Conservation (phyloP, 1,140 invertebrate species). For the Paralvinella palmiformis region DNA sequence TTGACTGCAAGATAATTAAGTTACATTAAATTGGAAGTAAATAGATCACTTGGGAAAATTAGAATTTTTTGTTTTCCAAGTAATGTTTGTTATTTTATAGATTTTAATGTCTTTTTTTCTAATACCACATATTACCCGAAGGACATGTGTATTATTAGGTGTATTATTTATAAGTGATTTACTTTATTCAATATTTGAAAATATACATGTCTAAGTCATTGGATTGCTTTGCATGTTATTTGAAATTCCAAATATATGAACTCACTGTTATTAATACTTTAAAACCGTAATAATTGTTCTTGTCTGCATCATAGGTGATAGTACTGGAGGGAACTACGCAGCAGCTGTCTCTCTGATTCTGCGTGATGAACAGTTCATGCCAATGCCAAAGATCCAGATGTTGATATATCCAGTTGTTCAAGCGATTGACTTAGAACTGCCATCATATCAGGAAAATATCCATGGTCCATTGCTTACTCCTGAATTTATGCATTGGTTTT, state of each 20-base stretch:
- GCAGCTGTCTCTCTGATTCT: conserved; percentile 18
- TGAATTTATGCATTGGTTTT: conserved; percentile 7
- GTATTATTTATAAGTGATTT: too few species aligned
- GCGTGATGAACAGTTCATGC: conserved; percentile 7
- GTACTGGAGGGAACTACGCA: conserved; percentile 19
- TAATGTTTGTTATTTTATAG: too few species aligned
- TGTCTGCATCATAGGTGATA: conserved; percentile 14
- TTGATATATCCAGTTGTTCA: conserved; percentile 15
- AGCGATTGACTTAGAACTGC: conserved; percentile 24
- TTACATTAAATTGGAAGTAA: too few species aligned
- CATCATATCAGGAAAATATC: conserved; percentile 29
- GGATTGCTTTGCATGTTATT: not conserved
- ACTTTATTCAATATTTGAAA: too few species aligned
- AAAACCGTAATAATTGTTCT: not conserved
- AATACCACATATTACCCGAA: too few species aligned
- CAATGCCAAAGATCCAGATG: conserved; percentile 13
- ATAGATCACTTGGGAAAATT: too few species aligned
- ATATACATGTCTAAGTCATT: too few species aligned
- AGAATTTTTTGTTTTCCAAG: too few species aligned
- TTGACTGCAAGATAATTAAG: too few species aligned
- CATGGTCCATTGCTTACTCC: not conserved
- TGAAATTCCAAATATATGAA: not conserved
- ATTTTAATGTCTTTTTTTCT: too few species aligned
- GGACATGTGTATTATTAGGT: too few species aligned
- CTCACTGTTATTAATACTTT: not conserved